Percentiles rank a stretch among this genome's conserved stretches.
These are phyloP conservation scores for Brachyhypopomus gauderio DNA, from an alignment of 2,113 vertebrate species.

Conservation along the genomic window DNA sequence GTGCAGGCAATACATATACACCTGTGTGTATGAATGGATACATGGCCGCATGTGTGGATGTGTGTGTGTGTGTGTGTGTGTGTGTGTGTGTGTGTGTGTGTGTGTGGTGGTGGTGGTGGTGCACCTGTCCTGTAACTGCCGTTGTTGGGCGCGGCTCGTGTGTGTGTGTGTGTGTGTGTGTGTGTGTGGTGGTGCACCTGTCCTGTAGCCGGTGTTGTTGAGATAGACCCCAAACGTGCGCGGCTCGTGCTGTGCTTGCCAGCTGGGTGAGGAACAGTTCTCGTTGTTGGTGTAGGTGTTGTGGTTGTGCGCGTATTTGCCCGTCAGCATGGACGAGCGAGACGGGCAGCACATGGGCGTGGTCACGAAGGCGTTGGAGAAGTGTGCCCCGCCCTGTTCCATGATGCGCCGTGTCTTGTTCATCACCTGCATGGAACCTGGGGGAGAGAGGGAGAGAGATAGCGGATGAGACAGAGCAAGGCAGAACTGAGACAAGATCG, in stretches of 20 bases:
- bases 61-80: constrained; percentile 16
- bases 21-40: too few species aligned
- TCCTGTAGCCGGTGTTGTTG: constrained; percentile 93
- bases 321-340: constrained; percentile 92
- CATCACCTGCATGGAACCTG: constrained; percentile 97
- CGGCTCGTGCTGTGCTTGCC: constrained; percentile 92
- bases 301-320: constrained; percentile 97
- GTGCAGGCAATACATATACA: too few species aligned
- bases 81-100: too few species aligned
- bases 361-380: constrained; percentile 95
- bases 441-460: not conserved
- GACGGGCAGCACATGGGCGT: constrained; percentile 98
- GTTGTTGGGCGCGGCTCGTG: constrained; percentile 89
- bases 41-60: constrained; percentile 6
- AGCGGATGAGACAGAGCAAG: not conserved
- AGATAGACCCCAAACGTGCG: constrained; percentile 90
- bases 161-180: not conserved
- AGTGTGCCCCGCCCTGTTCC: constrained; percentile 93
- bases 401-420: constrained; percentile 93
- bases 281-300: constrained; percentile 99
- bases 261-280: constrained; percentile 93
- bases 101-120: too few species aligned
- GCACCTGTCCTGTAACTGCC: constrained; percentile 94
- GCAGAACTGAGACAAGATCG: not conserved
- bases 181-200: constrained; percentile 73